Percentiles rank a stretch among this genome's conserved stretches.
These are phyloP conservation scores for Pollachius pollachius DNA, from an alignment of 2,113 vertebrate genomes.

Conservation along the genomic window DNA sequence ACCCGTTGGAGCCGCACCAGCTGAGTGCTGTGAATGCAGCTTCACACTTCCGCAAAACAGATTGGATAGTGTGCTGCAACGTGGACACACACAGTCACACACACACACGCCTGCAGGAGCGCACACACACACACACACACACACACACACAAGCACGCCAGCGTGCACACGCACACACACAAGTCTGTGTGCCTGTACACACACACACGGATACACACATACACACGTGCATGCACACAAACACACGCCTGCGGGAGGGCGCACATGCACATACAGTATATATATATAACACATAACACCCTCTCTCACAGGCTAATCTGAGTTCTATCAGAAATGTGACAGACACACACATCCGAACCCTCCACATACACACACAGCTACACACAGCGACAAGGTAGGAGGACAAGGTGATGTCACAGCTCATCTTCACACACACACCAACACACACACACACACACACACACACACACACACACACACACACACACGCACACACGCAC, in stretches of 20 bases:
- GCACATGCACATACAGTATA: constrained; percentile 6
- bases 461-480: constrained; percentile 1
- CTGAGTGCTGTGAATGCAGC: constrained; percentile 34
- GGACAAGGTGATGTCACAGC: background rate
- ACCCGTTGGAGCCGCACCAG: constrained; percentile 12
- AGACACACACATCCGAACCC: background rate
- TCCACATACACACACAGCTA: constrained; percentile 19
- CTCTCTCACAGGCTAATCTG: no score
- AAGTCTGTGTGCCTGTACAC: background rate
- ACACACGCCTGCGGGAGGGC: background rate
- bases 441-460: constrained; percentile 7
- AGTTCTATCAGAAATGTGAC: background rate
- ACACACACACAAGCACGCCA: background rate
- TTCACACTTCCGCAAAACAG: constrained; percentile 36
- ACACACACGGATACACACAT: constrained; percentile 5
- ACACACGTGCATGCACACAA: constrained; percentile 4
- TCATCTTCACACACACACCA: constrained; percentile 10
- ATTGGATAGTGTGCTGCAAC: background rate
- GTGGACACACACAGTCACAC: constrained; percentile 1
- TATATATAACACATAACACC: background rate
- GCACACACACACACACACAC: background rate
- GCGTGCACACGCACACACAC: constrained; percentile 9
- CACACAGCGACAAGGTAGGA: background rate
- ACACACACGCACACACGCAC: background rate
- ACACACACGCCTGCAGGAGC: background rate